These are phyloP conservation scores for Oithona nana DNA, from an alignment of 2,888 invertebrate species.

Conservation along the genomic window DNA sequence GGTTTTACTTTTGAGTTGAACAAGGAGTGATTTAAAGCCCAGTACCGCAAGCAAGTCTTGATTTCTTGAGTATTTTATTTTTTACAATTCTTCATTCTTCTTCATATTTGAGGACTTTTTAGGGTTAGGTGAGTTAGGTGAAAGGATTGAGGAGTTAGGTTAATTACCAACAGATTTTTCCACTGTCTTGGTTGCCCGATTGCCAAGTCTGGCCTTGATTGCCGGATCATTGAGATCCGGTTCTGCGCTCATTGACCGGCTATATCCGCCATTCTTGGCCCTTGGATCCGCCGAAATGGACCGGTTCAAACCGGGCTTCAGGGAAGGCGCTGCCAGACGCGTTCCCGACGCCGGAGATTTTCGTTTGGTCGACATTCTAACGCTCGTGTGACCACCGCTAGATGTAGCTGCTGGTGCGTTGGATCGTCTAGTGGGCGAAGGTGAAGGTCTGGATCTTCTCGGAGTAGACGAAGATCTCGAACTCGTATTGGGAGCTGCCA, in stretches of 20 bases:
- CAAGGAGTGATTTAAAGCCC: background rate
- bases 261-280: background rate
- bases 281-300: background rate
- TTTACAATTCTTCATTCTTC: no score
- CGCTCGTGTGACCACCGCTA: background rate
- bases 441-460: background rate
- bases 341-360: background rate
- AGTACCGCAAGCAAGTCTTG: background rate
- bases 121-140: background rate
- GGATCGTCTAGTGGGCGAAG: background rate
- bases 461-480: background rate
- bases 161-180: slow-evolving; percentile 4
- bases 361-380: background rate
- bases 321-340: background rate
- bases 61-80: no score
- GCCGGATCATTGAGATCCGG: background rate
- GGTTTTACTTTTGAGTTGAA: background rate
- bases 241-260: background rate
- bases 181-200: slow-evolving; percentile 9
- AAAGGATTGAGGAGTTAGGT: background rate
- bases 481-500: background rate
- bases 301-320: background rate
- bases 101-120: no score
- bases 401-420: background rate
- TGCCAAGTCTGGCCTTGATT: slow-evolving; percentile 15